Evolutionary conservation across 2,113 vertebrate species (phyloP).

Genomic region (Buteo buteo): DNA sequence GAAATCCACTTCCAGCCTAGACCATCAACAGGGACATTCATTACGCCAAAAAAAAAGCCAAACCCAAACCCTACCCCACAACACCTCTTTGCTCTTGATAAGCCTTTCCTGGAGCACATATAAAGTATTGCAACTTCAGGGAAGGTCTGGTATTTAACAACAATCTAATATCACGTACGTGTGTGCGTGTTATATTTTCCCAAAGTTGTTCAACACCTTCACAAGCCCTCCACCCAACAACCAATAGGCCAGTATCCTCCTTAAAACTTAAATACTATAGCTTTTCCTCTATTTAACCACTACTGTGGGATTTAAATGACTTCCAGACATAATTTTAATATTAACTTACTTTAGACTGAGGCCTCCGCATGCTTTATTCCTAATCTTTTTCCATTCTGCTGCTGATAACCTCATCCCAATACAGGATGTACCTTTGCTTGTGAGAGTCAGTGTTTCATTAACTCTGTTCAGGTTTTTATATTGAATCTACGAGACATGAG

Average conservation of each 20-base stretch:
- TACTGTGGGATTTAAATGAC: conserved; percentile 44
- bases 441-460: conserved; percentile 25
- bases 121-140: neutral
- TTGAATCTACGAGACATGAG: neutral
- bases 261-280: neutral
- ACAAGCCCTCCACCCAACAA: neutral
- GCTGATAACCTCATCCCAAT: conserved; percentile 41
- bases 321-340: conserved; percentile 45
- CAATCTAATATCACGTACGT: neutral
- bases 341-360: conserved; percentile 20
- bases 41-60: neutral
- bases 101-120: neutral
- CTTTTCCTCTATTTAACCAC: conserved; percentile 48
- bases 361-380: neutral
- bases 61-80: neutral
- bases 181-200: neutral
- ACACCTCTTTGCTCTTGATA: neutral
- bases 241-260: neutral
- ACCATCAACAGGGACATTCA: neutral
- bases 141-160: conserved; percentile 16
- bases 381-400: conserved; percentile 47
- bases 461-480: neutral
- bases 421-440: neutral
- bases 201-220: conserved; percentile 22
- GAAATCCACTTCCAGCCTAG: neutral